Conservation (phyloP, 2,113 vertebrate genomes). For the Suncus etruscus region DNA sequence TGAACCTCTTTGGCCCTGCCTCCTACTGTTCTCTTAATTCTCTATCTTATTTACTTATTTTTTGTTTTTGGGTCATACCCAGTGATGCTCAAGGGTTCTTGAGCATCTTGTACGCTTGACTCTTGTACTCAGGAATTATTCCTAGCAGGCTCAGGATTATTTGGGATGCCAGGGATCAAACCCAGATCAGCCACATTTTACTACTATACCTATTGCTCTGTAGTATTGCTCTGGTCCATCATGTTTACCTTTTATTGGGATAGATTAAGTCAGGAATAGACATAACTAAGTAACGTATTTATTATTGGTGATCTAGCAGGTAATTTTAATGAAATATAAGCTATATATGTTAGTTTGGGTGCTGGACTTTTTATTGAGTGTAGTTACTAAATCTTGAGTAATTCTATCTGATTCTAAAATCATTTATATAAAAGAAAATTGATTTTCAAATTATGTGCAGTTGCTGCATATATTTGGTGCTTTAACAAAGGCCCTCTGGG, state of each 20-base stretch:
- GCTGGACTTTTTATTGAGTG: neutral
- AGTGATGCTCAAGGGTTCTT: too few species aligned
- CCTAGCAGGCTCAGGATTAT: too few species aligned
- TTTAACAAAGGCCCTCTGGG: neutral
- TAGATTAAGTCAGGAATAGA: neutral
- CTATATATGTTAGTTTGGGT: neutral
- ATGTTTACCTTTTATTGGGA: conserved; percentile 25
- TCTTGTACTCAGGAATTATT: too few species aligned
- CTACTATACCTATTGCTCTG: too few species aligned
- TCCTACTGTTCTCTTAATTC: neutral
- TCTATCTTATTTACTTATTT: conserved; percentile 38
- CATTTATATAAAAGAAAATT: conserved; percentile 15
- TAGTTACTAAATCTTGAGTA: neutral
- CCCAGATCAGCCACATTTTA: too few species aligned
- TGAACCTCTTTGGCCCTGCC: neutral
- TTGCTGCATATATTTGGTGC: conserved; percentile 38
- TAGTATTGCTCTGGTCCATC: too few species aligned
- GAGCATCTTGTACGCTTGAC: too few species aligned
- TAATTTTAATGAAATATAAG: neutral
- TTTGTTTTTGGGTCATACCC: too few species aligned
- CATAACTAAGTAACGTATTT: neutral
- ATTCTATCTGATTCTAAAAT: neutral
- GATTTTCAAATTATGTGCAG: conserved; percentile 7
- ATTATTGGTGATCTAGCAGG: neutral
- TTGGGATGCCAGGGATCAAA: too few species aligned